phyloP scores from a whole-genome alignment of 2,888 invertebrate species.

The Sesia apiformis region DNA sequence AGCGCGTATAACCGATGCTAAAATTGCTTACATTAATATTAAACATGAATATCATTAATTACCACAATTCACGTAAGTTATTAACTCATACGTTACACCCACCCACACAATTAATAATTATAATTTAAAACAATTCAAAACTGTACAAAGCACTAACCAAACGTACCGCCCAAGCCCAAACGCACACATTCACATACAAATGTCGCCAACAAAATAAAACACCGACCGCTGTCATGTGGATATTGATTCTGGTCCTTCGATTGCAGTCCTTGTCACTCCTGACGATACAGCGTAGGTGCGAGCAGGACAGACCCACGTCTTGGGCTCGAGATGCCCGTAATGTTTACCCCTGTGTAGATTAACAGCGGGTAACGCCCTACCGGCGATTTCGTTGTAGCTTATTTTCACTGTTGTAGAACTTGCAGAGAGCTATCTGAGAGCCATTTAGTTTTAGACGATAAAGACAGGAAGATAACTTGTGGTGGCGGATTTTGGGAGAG shows the following conservation, averaged over 20 bases:
- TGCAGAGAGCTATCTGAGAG: slow-evolving; percentile 2
- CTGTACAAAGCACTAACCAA: neutral
- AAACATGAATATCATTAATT: too few species aligned
- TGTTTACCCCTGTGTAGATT: slow-evolving; percentile 51
- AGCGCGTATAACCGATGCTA: too few species aligned
- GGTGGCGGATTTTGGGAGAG: too few species aligned
- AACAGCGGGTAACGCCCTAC: slow-evolving; percentile 48
- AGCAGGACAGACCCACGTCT: slow-evolving; percentile 31
- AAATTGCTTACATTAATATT: too few species aligned
- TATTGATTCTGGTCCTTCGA: slow-evolving; percentile 61
- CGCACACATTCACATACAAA: neutral
- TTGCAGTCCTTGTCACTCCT: slow-evolving; percentile 5
- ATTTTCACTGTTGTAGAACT: neutral
- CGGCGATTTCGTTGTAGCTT: slow-evolving; percentile 3
- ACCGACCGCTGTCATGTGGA: slow-evolving; percentile 51
- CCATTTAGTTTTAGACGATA: neutral
- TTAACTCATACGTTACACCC: too few species aligned
- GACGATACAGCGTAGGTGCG: slow-evolving; percentile 4
- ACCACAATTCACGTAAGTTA: too few species aligned
- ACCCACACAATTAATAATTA: too few species aligned
- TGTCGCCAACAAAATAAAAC: slow-evolving; percentile 56
- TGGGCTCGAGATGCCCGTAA: slow-evolving; percentile 30
- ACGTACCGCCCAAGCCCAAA: neutral
- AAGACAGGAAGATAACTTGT: too few species aligned
- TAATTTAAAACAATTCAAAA: too few species aligned